Evolutionary conservation across 2,113 vertebrate species (phyloP).

Genomic region (Etheostoma spectabile): DNA sequence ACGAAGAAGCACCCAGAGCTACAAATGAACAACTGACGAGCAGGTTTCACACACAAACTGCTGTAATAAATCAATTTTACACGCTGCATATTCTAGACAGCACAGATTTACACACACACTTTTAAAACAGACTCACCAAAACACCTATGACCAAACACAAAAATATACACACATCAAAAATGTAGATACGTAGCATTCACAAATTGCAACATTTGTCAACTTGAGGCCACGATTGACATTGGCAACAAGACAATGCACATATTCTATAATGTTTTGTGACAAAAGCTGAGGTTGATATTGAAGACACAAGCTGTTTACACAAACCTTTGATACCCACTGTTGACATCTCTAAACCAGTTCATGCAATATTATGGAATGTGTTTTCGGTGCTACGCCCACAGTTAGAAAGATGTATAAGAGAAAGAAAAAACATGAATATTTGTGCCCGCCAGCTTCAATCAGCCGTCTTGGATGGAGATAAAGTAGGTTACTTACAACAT

Average conservation of each 20-base stretch:
- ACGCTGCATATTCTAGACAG: constrained; percentile 18
- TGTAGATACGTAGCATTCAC: too few relatives aligned
- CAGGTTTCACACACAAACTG: constrained; percentile 49
- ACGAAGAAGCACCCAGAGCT: constrained; percentile 34
- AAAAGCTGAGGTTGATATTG: neutral
- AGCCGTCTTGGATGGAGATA: constrained; percentile 44
- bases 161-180: neutral
- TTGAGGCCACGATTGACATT: neutral
- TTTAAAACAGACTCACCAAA: neutral
- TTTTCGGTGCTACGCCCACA: constrained; percentile 45
- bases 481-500: constrained; percentile 55
- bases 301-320: constrained; percentile 50
- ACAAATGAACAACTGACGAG: constrained; percentile 68
- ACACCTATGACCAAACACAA: neutral
- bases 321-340: constrained; percentile 42
- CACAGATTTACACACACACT: neutral
- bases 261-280: neutral
- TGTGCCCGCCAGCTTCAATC: constrained; percentile 58
- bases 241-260: neutral
- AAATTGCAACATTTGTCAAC: constrained; percentile 4
- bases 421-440: constrained; percentile 39
- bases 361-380: constrained; percentile 64
- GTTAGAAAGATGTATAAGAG: constrained; percentile 28
- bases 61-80: constrained; percentile 45
- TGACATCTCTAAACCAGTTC: constrained; percentile 48